phyloP scores from a whole-genome alignment of 2,797 vertebrate species.

The Halcyon leucocephala region DNA sequence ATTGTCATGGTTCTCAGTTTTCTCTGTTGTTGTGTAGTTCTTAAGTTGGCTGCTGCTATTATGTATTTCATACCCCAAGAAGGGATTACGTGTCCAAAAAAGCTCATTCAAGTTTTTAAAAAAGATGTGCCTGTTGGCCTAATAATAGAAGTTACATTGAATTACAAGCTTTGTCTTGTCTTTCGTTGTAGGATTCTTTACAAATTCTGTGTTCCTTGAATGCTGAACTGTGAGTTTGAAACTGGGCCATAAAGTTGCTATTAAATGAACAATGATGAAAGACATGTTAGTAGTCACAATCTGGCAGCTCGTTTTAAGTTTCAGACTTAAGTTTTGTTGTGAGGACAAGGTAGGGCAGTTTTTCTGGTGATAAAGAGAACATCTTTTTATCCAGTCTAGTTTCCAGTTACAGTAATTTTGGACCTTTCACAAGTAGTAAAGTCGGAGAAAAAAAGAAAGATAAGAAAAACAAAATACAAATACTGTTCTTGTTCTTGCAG shows the following conservation, averaged over 20 bases:
- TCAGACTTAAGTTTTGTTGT: background rate
- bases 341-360: background rate
- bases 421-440: background rate
- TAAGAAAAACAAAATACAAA: background rate
- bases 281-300: background rate
- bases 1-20: background rate
- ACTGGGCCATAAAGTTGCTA: background rate
- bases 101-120: background rate
- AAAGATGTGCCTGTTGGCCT: background rate
- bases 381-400: background rate
- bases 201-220: background rate
- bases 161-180: background rate
- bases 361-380: background rate
- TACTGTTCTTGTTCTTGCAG: background rate
- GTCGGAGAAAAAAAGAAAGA: background rate
- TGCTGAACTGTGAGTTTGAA: background rate
- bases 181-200: background rate
- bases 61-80: background rate
- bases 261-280: background rate
- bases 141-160: background rate
- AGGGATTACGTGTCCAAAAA: background rate
- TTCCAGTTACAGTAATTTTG: background rate
- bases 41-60: background rate
- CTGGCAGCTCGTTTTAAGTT: constrained; percentile 1
- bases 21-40: background rate